phyloP scores from a whole-genome alignment of 2,113 vertebrate genomes.

The Ciconia boyciana region DNA sequence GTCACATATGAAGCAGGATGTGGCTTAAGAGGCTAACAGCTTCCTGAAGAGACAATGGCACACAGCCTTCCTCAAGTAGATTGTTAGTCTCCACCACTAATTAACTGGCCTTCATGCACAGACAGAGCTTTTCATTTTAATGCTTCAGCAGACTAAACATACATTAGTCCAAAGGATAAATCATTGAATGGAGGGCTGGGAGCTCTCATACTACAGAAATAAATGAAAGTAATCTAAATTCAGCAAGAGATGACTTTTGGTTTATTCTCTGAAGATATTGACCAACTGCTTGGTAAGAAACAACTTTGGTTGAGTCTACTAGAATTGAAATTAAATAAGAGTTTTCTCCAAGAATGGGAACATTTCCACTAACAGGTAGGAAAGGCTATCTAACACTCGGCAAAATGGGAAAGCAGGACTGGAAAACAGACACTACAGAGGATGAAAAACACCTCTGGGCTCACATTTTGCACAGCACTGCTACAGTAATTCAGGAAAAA shows the following conservation, averaged over 20 bases:
- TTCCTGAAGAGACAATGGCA: neutral
- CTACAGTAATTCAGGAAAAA: neutral
- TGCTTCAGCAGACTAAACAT: neutral
- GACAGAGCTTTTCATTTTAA: neutral
- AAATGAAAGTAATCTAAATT: neutral
- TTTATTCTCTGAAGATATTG: neutral
- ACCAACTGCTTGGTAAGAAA: neutral
- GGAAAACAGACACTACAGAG: neutral
- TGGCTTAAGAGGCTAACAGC: neutral
- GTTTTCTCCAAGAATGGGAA: neutral
- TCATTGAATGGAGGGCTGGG: neutral
- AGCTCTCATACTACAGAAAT: neutral
- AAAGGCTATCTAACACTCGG: neutral
- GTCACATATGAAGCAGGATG: neutral
- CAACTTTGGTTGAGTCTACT: neutral
- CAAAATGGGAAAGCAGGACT: neutral
- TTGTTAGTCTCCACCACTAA: neutral
- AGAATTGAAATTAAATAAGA: neutral
- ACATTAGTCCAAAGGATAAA: neutral
- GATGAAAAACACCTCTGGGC: neutral
- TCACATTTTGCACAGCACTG: neutral
- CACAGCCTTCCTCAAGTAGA: neutral
- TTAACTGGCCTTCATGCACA: neutral
- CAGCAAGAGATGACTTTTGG: neutral
- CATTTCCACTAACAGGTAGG: neutral